Conservation (phyloP, 2,888 invertebrate genomes). For the Eupithecia subumbrata region DNA sequence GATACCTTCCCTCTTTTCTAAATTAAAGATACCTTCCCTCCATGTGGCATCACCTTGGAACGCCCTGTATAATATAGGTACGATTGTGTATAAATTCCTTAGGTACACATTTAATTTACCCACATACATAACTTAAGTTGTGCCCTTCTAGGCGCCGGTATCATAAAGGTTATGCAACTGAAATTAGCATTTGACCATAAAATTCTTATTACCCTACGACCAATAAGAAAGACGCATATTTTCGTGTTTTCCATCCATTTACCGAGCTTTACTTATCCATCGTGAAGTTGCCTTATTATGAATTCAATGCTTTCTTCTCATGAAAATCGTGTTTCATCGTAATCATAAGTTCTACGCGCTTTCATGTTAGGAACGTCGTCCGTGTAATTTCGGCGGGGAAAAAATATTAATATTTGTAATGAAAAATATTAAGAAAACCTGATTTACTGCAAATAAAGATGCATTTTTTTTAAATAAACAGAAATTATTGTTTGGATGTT, state of each 20-base stretch:
- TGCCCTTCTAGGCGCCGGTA: neutral
- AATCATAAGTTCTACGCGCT: neutral
- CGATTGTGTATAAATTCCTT: neutral
- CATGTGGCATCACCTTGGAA: too few relatives aligned
- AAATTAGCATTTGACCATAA: constrained; percentile 1
- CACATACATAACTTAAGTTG: neutral
- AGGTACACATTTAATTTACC: neutral
- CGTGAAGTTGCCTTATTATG: constrained; percentile 17
- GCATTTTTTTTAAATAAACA: too few relatives aligned
- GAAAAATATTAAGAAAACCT: neutral
- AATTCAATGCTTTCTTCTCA: constrained; percentile 31
- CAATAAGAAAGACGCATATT: constrained; percentile 8
- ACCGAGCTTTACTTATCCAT: constrained; percentile 2
- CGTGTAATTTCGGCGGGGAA: neutral
- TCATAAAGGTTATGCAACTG: neutral
- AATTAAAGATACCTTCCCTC: too few relatives aligned
- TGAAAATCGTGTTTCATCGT: constrained; percentile 28
- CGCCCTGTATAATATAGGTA: too few relatives aligned
- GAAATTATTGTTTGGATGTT: neutral
- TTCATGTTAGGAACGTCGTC: neutral
- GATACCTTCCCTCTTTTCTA: too few relatives aligned
- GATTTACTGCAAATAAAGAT: neutral
- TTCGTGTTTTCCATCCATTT: constrained; percentile 30
- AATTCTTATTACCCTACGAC: neutral
- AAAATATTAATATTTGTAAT: neutral